Base-by-base conservation (phyloP, 2,888 invertebrate genomes). In the Phaedon cochleariae region DNA sequence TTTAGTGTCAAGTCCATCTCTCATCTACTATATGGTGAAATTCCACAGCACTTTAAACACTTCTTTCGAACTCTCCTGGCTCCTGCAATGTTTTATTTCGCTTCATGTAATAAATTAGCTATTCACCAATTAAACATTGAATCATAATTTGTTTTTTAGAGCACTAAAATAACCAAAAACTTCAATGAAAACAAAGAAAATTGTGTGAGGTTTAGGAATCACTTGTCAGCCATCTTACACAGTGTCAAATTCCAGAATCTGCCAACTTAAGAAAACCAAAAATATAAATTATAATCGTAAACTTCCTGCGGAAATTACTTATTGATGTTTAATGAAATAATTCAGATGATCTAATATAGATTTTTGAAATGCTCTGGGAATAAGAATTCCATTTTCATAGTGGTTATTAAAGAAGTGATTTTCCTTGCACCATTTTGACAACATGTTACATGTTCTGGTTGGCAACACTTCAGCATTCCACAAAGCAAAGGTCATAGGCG, bases 101-200 rank as follows among this genome's bases (percentile, higher is more conserved):
- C 67, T 63, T 49, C 31, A 29, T 48, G 52, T 41, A 22, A 60
- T 31, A 55, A 66, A 55, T 54, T 51, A 21, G 34, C 15, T 12
- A 60, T 48, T 37, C 21, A 51, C 10, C 45, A 64, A 58, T 34
- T 12, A 49, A 55, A 69, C 68, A 62, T 62, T 48, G 62, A 57
- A 37, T n/a, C 46, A 54, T 69, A 65, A 66, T 70, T 64, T 52
- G 62, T 51, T 59, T 68, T 68, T 46, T 62, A 62, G 70, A 69
- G 71, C 75, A 74, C 74, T 76, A 70, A 79, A 82, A 76, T 74
- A 78, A 80, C 77, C 77, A 73, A 78, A 81, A 81, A 80, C 77
- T 78, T 74, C 73, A 81, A 82, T 78, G 81, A 84, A 83, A 84
- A 84, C 84, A 84, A 84, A 84, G 83, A 83, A 83, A 83, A 82